phyloP scores from a whole-genome alignment of 2,888 invertebrate species.

The Scaeva pyrastri region DNA sequence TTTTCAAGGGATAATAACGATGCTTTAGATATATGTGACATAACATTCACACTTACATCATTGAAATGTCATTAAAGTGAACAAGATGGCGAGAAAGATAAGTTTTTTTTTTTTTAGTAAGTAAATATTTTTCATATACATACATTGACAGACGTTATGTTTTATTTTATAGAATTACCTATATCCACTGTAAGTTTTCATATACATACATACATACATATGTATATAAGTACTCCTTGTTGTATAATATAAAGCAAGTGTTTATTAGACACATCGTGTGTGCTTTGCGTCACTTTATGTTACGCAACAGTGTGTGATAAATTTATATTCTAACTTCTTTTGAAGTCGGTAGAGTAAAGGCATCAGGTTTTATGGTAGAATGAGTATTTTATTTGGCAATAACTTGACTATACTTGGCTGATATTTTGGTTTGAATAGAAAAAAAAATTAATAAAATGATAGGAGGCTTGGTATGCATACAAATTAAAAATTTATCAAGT shows the following conservation, averaged over 20 bases:
- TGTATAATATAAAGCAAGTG: constrained; percentile 26
- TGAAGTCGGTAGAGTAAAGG: constrained; percentile 4
- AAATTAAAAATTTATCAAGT: neutral
- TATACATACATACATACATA: neutral
- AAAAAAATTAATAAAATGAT: neutral
- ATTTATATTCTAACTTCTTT: constrained; percentile 41
- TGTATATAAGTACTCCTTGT: neutral
- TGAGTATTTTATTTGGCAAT: constrained; percentile 9
- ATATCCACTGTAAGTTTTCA: neutral
- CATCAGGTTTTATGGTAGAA: constrained; percentile 7
- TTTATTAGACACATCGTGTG: constrained; percentile 17
- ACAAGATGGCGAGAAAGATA: constrained; percentile 15
- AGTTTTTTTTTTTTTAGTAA: neutral
- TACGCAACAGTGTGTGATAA: constrained; percentile 46
- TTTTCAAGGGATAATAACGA: constrained; percentile 22
- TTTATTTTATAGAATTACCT: neutral
- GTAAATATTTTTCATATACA: neutral
- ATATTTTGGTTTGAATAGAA: constrained; percentile 7
- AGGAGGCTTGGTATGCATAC: constrained; percentile 9
- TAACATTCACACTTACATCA: constrained; percentile 45
- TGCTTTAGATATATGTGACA: constrained; percentile 62
- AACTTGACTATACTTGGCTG: constrained; percentile 7
- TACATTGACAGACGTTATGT: neutral
- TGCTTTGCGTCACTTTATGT: constrained; percentile 24
- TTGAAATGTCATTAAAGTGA: constrained; percentile 48